Evolutionary conservation across 2,113 vertebrate genomes (phyloP).

Genomic region (Cathartes aura): DNA sequence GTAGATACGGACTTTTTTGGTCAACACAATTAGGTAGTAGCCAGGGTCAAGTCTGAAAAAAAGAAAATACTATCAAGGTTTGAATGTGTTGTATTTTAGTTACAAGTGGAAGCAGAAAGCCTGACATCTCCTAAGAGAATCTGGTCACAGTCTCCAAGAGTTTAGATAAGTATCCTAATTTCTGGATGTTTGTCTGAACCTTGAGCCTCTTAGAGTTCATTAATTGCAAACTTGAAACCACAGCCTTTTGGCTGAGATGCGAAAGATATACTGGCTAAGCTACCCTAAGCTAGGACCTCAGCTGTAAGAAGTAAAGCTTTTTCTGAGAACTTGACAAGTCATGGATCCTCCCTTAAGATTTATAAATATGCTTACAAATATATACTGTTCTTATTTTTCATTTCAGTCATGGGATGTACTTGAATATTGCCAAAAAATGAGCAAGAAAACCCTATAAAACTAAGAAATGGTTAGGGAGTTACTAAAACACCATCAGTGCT

Average conservation of each 20-base stretch:
- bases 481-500: neutral
- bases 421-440: neutral
- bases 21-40: neutral
- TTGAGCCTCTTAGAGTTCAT: neutral
- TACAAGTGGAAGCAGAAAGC: neutral
- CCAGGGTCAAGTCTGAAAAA: neutral
- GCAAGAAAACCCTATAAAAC: neutral
- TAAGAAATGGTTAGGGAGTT: neutral
- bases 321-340: neutral
- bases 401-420: neutral
- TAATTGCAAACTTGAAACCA: neutral
- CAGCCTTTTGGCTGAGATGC: neutral
- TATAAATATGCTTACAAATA: conserved; percentile 16
- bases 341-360: conserved; percentile 5
- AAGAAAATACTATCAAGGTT: neutral
- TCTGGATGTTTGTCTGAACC: conserved; percentile 6
- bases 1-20: neutral
- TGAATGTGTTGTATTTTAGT: neutral
- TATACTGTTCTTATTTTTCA: neutral
- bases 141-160: neutral
- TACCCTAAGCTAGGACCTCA: neutral
- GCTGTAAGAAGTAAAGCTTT: neutral
- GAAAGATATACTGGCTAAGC: neutral
- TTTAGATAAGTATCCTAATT: neutral
- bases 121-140: neutral